Percentiles rank a stretch among this genome's conserved stretches.
Evolutionary conservation across 30 jellyfish, hydroid and myxozoan species (phyloP).

Genomic region (Aurelia aurita): DNA sequence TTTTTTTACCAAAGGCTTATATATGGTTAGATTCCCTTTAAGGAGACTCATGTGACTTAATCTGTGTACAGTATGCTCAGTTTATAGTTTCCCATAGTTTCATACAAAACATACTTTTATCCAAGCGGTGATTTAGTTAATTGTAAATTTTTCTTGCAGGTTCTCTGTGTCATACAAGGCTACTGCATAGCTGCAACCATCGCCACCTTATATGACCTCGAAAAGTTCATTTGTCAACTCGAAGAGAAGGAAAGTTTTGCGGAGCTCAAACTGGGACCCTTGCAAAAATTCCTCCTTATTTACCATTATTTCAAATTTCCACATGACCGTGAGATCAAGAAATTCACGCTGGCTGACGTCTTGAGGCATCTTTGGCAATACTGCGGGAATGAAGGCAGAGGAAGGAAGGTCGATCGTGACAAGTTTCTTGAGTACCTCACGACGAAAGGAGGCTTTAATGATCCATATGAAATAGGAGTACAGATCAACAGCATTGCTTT

Average conservation of each 20-base stretch:
- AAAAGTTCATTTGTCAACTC: constrained; percentile 61
- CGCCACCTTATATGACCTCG: constrained; percentile 77
- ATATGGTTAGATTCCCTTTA: too few relatives aligned
- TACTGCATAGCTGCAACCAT: constrained; percentile 61
- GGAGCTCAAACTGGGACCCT: constrained; percentile 87
- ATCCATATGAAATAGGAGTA: constrained; percentile 76
- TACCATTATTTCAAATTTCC: constrained; percentile 72
- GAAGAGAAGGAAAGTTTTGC: constrained; percentile 55
- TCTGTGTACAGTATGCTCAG: too few relatives aligned
- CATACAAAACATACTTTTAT: too few relatives aligned
- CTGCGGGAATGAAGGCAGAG: constrained; percentile 39
- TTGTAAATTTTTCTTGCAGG: constrained; percentile 18
- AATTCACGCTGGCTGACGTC: constrained; percentile 48
- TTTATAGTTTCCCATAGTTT: too few relatives aligned
- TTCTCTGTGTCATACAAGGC: constrained; percentile 36
- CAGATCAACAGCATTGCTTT: constrained; percentile 59
- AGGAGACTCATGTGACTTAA: too few relatives aligned
- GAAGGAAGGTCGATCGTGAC: constrained; percentile 31
- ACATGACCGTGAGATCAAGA: constrained; percentile 55
- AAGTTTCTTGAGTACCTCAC: constrained; percentile 70
- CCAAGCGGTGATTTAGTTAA: background rate
- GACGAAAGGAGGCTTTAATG: constrained; percentile 19
- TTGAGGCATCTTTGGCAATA: constrained; percentile 57
- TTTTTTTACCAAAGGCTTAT: too few relatives aligned
- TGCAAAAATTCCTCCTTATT: constrained; percentile 80